Evolutionary conservation across 1,140 invertebrate genomes (phyloP), one percentile per base, ranked within the genome.

Genomic region (Lerema accius): DNA sequence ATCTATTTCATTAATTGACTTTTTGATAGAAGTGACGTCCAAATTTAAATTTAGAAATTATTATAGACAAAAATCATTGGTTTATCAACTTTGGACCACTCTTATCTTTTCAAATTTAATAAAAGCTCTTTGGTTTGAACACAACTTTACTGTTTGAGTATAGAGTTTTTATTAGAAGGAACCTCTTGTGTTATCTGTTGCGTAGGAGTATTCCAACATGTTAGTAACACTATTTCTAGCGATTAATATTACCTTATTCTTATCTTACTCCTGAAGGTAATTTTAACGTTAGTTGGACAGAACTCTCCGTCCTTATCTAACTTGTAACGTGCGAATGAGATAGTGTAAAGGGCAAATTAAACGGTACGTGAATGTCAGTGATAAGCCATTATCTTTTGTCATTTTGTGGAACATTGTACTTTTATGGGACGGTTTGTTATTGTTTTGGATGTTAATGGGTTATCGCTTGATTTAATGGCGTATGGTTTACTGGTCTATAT

Each of bases 351-450:
- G 51, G 19, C 51, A 42, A 42, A 42, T 55, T 55, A 55, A 55
- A 55, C 51, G 39, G 48, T 50, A 50, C 48, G 51, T 55, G 40
- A 55, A 55, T 55, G 51, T 55, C 51, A 55, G 51, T 55, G 51
- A 42, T 55, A 42, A 55, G 19, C 37, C 13, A 55, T 55, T 55
- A 55, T 55, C 37, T 55, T 55, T 55, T 55, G 51, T 55, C 50
- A 53, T 53, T 53, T 19, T 17, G 37, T 9, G n/a, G 4, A 11
- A 42, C 37, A 55, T 42, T 55, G 51, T 55, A 23, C 51, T 55
- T 55, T 55, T 55, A 42, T 55, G 51, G 50, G 37, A 37, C 17
- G 14, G 10, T 42, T 42, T 42, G 17, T 42, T 42, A 40, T 42
- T 55, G 17, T 55, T 51, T 56, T 16, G 23, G 23, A 14, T 48